A percentile compares a stretch with the other conserved stretches of the same genome.
Conservation (phyloP, 2,113 vertebrate genomes). For the Sinocyclocheilus rhinocerous region DNA sequence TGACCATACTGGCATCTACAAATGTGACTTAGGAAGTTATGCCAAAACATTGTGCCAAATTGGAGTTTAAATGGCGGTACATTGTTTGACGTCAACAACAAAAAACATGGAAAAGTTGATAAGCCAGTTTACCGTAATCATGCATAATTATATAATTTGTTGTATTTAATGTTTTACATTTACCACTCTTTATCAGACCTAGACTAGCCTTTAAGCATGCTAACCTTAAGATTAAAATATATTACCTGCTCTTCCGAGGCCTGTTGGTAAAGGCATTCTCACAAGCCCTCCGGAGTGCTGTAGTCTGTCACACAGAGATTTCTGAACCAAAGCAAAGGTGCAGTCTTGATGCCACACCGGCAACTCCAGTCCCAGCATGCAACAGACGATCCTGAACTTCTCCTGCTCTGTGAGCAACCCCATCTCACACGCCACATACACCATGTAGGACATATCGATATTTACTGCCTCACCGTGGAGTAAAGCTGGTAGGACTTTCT, state of each 20-base stretch:
- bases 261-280: slow-evolving; percentile 79
- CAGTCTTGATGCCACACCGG: slow-evolving; percentile 77
- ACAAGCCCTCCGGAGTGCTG: slow-evolving; percentile 76
- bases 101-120: background rate
- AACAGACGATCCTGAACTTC: slow-evolving; percentile 77
- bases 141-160: background rate
- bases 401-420: slow-evolving; percentile 68
- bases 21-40: background rate
- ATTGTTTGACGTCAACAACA: background rate
- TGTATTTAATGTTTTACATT: background rate
- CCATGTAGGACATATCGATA: slow-evolving; percentile 83
- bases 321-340: slow-evolving; percentile 76
- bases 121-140: background rate
- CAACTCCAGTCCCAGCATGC: slow-evolving; percentile 81
- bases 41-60: background rate
- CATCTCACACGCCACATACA: slow-evolving; percentile 72
- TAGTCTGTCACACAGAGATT: slow-evolving; percentile 76
- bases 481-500: slow-evolving; percentile 79
- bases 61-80: background rate
- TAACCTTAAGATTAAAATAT: background rate
- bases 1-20: background rate
- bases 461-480: slow-evolving; percentile 84
- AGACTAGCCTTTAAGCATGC: background rate
- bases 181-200: background rate
- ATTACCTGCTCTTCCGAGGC: slow-evolving; percentile 78